Base-by-base conservation (phyloP, 23 tunicate species). In the Phallusia fumigata region DNA sequence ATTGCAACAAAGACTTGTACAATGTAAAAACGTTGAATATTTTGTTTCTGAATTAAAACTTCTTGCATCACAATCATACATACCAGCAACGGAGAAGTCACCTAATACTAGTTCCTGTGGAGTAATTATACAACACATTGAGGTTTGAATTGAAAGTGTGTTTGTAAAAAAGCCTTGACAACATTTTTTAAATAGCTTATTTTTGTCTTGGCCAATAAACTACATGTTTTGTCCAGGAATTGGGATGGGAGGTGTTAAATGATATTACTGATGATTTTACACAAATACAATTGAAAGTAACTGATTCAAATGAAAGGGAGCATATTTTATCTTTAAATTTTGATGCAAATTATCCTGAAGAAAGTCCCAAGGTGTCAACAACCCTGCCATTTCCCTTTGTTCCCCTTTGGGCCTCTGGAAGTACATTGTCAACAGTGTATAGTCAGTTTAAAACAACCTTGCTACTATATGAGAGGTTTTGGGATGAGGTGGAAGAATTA, bases 401-500 rank as follows among this genome's bases (percentile, higher is more conserved):
- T 44, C 84, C 87, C 5, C 58, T 82, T 30, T 88, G 92, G 92
- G 75, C 86, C 1, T 18, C 30, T 3, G 83, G 64, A 28, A 76
- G 83, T 28, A 47, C 78, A 72, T 79, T 88, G 32, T 21, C 30
- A 24, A 69, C 75, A 24, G 2, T 88, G n/a, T 73, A 78, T 44
- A 50, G 73, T 19, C 92, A 88, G 78, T 88, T 88, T 79, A 78
- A 81, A 50, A 36, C 76, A 33, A 32, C 21, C 6, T 79, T 88
- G 35, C 53, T 75, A n/a, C 83, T 47, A 0, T 88, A 77, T 88
- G 80, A 88, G 69, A 47, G 87, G 35, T 83, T 88, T n/a, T 88
- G 92, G 92, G 80, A 83, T 44, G 80, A 88, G 10, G 74, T 88
- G 31, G 92, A 88, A 26, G 92, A 88, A 72, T 33, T 88, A n/a